phyloP scores from a whole-genome alignment of 2,113 vertebrate species.

The Aegotheles bennettii region DNA sequence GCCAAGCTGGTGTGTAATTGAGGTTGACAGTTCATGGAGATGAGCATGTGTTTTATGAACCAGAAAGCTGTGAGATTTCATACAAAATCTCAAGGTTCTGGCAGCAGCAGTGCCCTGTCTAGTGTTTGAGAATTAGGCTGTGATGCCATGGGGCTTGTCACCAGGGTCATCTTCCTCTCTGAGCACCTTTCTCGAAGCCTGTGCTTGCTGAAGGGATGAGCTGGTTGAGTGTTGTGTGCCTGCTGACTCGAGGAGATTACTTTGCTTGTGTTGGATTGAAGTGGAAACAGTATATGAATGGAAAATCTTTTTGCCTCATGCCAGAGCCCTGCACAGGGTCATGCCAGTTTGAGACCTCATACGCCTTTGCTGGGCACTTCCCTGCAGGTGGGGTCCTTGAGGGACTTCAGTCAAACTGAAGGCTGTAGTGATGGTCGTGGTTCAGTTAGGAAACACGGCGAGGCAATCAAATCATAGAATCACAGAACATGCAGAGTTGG shows the following conservation, averaged over 20 bases:
- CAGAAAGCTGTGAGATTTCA: neutral
- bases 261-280: neutral
- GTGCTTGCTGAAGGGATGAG: neutral
- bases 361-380: neutral
- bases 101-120: neutral
- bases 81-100: neutral
- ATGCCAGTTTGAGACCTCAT: fast-evolving
- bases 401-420: neutral
- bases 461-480: neutral
- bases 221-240: fast-evolving
- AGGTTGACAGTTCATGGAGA: neutral
- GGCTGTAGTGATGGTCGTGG: neutral
- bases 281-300: neutral
- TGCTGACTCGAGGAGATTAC: neutral
- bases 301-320: neutral
- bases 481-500: too few relatives aligned
- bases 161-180: neutral
- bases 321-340: neutral
- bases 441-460: neutral
- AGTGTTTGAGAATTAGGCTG: neutral
- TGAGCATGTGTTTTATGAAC: neutral
- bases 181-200: too few relatives aligned
- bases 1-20: neutral
- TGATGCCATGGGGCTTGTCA: neutral
- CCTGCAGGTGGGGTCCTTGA: neutral